phyloP scores from a whole-genome alignment of 2,888 invertebrate genomes.

The Folsomia candida region DNA sequence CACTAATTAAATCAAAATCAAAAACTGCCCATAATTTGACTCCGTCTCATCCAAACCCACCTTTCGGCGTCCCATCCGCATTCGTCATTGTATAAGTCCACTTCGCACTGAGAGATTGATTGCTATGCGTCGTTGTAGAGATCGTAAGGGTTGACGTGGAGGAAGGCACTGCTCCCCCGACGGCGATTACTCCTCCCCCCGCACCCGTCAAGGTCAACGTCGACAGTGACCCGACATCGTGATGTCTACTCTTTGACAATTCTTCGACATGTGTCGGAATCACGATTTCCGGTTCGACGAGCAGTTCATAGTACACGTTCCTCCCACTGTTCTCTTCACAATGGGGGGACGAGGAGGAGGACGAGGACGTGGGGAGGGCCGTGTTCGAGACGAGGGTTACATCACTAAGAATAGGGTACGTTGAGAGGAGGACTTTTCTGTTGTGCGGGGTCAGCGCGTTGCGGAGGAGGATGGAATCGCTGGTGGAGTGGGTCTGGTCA shows the following conservation, averaged over 20 bases:
- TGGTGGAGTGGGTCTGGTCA: constrained; percentile 14
- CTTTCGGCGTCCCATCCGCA: constrained; percentile 23
- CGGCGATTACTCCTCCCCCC: constrained; percentile 31
- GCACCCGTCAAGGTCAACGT: constrained; percentile 13
- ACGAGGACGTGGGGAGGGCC: not conserved
- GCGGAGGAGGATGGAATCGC: constrained; percentile 48
- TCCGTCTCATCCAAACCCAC: constrained; percentile 14
- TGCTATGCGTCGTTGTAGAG: not conserved
- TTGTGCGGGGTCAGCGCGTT: constrained; percentile 48
- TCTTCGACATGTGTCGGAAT: constrained; percentile 50
- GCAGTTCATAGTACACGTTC: constrained; percentile 17
- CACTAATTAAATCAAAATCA: not conserved
- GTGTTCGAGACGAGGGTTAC: not conserved
- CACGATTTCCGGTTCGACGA: constrained; percentile 34
- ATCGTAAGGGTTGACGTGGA: constrained; percentile 25
- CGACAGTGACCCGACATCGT: constrained; percentile 34
- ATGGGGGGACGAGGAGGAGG: constrained; percentile 5
- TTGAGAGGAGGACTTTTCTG: constrained; percentile 44
- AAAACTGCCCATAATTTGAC: not conserved
- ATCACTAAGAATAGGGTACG: not conserved
- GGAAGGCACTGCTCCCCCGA: constrained; percentile 46
- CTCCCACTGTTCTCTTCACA: not conserved
- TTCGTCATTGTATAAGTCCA: constrained; percentile 46
- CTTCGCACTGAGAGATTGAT: constrained; percentile 46
- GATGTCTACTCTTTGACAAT: constrained; percentile 46